Base-by-base conservation (phyloP, 2,888 invertebrate genomes). In the Parnassius apollo region DNA sequence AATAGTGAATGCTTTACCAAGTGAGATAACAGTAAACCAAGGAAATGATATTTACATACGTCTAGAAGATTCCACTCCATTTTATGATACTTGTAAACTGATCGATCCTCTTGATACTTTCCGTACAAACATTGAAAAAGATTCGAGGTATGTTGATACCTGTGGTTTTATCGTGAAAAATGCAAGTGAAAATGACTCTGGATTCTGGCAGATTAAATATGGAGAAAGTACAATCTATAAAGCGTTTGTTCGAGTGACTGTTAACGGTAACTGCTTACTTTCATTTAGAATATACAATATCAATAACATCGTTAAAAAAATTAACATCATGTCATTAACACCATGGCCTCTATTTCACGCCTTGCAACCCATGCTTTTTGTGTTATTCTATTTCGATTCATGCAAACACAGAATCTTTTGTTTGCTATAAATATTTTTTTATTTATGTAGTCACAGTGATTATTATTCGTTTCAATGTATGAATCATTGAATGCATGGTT, bases 191-290 rank as follows among this genome's bases (percentile, higher is more conserved):
- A 59, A 42, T 9, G 75, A 83, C 25, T 68, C 61, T 61, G 89
- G 90, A 57, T 61, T 57, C 13, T 90, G 88, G 88, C 66, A 72
- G 48, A 87, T 90, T 56, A 67, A 70, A 2, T 86, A 79, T 65
- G 88, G 85, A 65, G 67, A 70, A n/a, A 69, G 59, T 63, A 80
- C 81, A 2, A 68, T 69, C 44, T 81, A 82, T 63, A 78, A 68
- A 71, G 85, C 85, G 2, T 62, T 66, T 13, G 71, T 83, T 62
- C 49, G 69, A 25, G 79, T 88, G 2, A 69, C 62, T 56, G 80
- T 88, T 22, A 68, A 71, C 66, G 84, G 85, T 88, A 82, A 83
- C 42, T 49, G 49, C 9, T 49, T 61, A 9, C 18, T 42, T 62
- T 49, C 44, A 54, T 44, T 48, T 57, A 57, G 13, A 13, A 42